These are phyloP conservation scores for Clostera curtula DNA, from an alignment of 2,888 invertebrate genomes.

Conservation along the genomic window DNA sequence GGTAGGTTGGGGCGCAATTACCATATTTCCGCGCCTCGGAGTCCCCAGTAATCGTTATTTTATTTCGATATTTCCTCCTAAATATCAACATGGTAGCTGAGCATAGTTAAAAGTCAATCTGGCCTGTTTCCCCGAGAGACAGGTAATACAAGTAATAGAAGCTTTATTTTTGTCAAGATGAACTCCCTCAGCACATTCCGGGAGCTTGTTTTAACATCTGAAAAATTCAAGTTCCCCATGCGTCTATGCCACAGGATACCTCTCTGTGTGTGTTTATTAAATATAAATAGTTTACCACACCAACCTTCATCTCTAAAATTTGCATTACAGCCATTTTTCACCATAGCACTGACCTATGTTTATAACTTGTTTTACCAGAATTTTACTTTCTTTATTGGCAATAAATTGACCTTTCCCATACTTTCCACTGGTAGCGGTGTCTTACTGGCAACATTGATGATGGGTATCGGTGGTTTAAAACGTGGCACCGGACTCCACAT, in stretches of 20 bases:
- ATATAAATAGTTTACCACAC: background rate
- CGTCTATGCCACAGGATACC: conserved; percentile 1
- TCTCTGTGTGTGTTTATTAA: background rate
- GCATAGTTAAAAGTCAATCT: background rate
- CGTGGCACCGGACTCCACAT: background rate
- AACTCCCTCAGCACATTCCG: background rate
- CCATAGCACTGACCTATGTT: background rate
- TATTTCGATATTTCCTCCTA: too few species aligned
- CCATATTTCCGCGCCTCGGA: too few species aligned
- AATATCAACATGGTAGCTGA: too few species aligned
- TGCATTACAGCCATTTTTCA: background rate
- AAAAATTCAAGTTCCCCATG: conserved; percentile 2
- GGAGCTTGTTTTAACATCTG: conserved; percentile 1
- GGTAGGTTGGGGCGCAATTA: too few species aligned
- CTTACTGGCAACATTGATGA: conserved; percentile 1
- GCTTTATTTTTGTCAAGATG: background rate
- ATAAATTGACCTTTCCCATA: conserved; percentile 1
- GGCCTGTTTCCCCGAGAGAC: background rate
- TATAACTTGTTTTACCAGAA: background rate
- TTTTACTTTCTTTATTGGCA: background rate
- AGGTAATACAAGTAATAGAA: background rate
- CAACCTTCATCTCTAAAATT: background rate
- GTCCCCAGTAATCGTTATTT: too few species aligned
- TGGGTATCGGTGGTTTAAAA: background rate
- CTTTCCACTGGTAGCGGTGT: conserved; percentile 1